Evolutionary conservation across 2,797 vertebrate species (phyloP).

Genomic region (Neoniphon sammara): DNA sequence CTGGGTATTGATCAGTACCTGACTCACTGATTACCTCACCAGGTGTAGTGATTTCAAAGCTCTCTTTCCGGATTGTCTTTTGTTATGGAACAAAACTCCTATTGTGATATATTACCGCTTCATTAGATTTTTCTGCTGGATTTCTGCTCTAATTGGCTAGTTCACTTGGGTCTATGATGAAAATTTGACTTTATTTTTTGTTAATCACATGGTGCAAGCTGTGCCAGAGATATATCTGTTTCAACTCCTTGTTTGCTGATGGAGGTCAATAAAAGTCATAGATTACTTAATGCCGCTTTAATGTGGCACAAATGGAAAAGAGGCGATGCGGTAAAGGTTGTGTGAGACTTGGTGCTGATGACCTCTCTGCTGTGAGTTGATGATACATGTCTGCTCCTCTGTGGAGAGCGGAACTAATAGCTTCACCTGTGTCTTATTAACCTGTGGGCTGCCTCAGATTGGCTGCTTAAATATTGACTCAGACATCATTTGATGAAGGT

Average conservation of each 20-base stretch:
- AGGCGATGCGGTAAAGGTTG: conserved; percentile 23
- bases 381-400: neutral
- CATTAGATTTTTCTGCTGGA: neutral
- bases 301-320: conserved; percentile 28
- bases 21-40: neutral
- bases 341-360: conserved; percentile 6
- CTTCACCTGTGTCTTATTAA: conserved; percentile 56
- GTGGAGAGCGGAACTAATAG: conserved; percentile 16
- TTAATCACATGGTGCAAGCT: neutral
- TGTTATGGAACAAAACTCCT: too few relatives aligned
- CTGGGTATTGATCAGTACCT: neutral
- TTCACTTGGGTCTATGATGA: neutral
- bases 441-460: conserved; percentile 37
- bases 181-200: neutral
- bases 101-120: neutral
- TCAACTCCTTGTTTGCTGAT: conserved; percentile 13
- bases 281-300: conserved; percentile 27
- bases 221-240: neutral
- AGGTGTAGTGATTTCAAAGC: too few relatives aligned
- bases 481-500: conserved; percentile 37
- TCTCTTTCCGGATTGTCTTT: too few relatives aligned
- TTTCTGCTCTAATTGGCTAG: neutral
- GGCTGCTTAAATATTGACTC: conserved; percentile 78
- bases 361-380: conserved; percentile 16
- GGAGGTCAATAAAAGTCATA: conserved; percentile 32